Evolutionary conservation across 2,113 vertebrate species (phyloP).

Genomic region (Electrona antarctica): DNA sequence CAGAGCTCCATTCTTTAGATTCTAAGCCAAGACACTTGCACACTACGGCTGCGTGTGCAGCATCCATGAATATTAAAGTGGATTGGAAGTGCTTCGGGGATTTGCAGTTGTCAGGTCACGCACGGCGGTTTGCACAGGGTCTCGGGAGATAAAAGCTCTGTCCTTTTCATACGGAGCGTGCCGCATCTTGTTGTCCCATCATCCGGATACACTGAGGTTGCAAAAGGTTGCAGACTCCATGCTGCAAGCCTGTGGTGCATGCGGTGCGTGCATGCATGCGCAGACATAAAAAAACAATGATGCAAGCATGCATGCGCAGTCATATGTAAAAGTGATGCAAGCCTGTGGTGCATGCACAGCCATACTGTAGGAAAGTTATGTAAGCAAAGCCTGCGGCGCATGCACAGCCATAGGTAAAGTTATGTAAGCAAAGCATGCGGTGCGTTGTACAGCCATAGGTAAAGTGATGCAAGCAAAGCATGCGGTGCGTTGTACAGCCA

Average conservation of each 20-base stretch:
- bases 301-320: background rate
- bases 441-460: background rate
- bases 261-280: no score
- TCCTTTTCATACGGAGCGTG: slow-evolving; percentile 25
- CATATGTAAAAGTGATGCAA: background rate
- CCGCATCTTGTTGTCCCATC: slow-evolving; percentile 18
- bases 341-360: background rate
- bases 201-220: background rate
- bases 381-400: no score
- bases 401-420: no score
- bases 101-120: background rate
- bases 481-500: background rate
- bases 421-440: no score
- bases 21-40: background rate
- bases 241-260: background rate
- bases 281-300: background rate
- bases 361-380: no score
- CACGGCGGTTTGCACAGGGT: slow-evolving; percentile 23
- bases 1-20: background rate
- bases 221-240: background rate
- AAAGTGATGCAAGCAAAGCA: no score
- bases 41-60: background rate
- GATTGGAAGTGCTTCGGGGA: slow-evolving; percentile 4
- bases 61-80: slow-evolving; percentile 3
- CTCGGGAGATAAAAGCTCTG: slow-evolving; percentile 19